Evolutionary conservation across 2,113 vertebrate species (phyloP).

Genomic region (Actinemys pallida): DNA sequence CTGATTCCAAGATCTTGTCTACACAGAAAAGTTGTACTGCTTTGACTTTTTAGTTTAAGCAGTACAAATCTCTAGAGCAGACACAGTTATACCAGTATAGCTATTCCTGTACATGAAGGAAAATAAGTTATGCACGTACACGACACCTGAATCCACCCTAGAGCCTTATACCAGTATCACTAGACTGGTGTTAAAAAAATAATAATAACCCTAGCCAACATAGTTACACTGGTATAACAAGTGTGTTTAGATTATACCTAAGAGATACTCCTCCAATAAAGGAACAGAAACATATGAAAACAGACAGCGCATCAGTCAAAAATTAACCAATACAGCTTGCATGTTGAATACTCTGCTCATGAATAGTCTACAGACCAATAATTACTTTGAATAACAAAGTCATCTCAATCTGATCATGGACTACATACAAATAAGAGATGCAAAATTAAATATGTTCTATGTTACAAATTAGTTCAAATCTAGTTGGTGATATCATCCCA

Average conservation of each 20-base stretch:
- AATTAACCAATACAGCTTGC: background rate
- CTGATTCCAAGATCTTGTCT: background rate
- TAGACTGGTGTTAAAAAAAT: background rate
- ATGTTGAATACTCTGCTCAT: background rate
- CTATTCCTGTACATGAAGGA: background rate
- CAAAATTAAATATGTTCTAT: background rate
- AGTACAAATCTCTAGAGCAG: background rate
- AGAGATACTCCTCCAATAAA: background rate
- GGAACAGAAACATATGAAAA: background rate
- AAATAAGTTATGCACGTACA: background rate
- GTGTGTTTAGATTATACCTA: background rate
- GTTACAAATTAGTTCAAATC: background rate
- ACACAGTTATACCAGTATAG: background rate
- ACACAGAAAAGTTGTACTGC: background rate
- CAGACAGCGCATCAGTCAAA: background rate
- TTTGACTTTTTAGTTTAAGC: background rate
- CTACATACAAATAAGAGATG: background rate
- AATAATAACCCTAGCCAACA: background rate
- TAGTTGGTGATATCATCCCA: background rate
- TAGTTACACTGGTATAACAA: background rate
- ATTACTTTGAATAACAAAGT: background rate
- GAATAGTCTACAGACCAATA: background rate
- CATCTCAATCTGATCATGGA: background rate
- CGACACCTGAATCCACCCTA: accelerated
- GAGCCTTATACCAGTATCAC: background rate